Evolutionary conservation across 2,888 invertebrate genomes (phyloP), one percentile per base, ranked within the genome.

Genomic region (Thymelicus sylvestris): DNA sequence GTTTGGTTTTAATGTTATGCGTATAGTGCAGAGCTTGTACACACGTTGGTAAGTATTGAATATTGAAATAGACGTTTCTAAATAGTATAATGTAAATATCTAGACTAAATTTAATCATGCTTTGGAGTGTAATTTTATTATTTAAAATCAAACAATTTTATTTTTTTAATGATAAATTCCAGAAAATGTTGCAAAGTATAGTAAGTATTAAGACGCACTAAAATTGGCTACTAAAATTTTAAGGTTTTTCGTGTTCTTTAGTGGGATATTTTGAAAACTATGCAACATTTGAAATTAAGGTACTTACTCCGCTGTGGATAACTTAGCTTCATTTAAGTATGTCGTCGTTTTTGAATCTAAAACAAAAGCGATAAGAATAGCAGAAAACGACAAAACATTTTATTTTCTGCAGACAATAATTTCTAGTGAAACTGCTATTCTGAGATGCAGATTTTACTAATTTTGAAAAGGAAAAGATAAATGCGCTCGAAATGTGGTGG

Each of bases 291-390:
- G 10, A 44, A 7, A 44, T 7, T 44, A 44, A 44, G 8, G 44
- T 44, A 44, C 39, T 2, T 19, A 19, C 39, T 44, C 44, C 10
- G 44, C 10, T 44, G 10, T 10, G 44, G 12, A 10, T 48, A n/a
- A 52, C 8, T 52, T 7, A 52, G 15, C 50, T 15, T 12, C 47
- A 47, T 50, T 19, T 55, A 6, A n/a, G n/a, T n/a, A n/a, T 7
- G 55, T 55, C 10, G 55, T 24, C 24, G 44, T 12, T 24, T 52
- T 15, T 6, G 19, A 55, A 52, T 55, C 24, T 24, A 5, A 55
- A 55, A 55, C 55, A 55, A 55, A 24, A 55, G 55, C 24, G 55
- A 55, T 24, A 55, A 24, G 55, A 24, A 55, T 55, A 24, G 12
- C 55, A 8, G 15, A 24, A 55, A 55, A 55, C 55, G 55, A 24